These are phyloP conservation scores for Epinotia nisella DNA, from an alignment of 2,888 invertebrate species.

Conservation along the genomic window DNA sequence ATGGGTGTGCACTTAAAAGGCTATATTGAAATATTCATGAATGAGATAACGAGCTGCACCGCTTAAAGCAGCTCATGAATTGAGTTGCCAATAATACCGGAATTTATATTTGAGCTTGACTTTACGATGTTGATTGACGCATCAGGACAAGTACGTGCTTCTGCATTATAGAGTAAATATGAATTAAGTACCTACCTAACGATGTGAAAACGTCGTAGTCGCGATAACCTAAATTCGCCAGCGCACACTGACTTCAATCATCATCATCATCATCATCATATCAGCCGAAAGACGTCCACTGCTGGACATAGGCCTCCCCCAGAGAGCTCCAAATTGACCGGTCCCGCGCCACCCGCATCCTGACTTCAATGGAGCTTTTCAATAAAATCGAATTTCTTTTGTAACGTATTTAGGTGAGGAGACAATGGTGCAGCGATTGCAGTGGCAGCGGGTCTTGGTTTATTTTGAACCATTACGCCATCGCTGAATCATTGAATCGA, in stretches of 20 bases:
- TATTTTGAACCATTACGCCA: conserved; percentile 74
- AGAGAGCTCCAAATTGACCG: too few species aligned
- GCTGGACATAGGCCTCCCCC: too few species aligned
- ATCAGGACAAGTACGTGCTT: background rate
- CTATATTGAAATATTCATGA: conserved; percentile 16
- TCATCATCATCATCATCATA: too few species aligned
- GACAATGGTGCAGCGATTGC: conserved; percentile 79
- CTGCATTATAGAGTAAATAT: background rate
- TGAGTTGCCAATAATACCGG: background rate
- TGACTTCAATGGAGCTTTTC: conserved; percentile 16
- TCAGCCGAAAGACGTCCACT: too few species aligned
- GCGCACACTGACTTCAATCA: background rate
- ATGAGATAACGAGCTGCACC: conserved; percentile 2
- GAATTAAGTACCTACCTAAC: background rate
- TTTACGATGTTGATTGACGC: background rate
- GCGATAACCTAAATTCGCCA: background rate
- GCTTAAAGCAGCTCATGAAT: background rate
- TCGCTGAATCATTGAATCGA: conserved; percentile 73
- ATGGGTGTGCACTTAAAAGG: conserved; percentile 14
- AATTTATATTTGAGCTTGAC: background rate
- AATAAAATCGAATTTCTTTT: conserved; percentile 65
- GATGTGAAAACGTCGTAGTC: background rate
- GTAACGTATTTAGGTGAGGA: conserved; percentile 65
- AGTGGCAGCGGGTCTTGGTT: conserved; percentile 61
- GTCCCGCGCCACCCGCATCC: too few species aligned